A percentile compares a stretch with the other conserved stretches of the same genome.
Evolutionary conservation across 2,797 vertebrate genomes (phyloP).

Genomic region (Clarias platycephalus): DNA sequence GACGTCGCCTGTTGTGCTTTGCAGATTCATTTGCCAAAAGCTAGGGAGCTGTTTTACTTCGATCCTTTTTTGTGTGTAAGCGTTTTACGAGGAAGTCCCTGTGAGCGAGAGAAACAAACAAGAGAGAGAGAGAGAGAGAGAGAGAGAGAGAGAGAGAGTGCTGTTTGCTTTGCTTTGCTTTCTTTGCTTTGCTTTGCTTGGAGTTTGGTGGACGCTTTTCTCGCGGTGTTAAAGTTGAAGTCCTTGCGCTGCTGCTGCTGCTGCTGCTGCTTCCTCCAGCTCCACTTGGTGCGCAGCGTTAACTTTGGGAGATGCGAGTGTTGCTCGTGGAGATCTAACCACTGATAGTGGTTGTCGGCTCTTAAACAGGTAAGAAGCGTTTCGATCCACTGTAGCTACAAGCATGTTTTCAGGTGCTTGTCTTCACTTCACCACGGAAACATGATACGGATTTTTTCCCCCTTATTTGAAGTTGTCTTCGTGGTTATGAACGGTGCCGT

Average conservation of each 20-base stretch:
- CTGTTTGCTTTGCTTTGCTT: constrained; percentile 52
- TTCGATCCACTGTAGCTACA: constrained; percentile 48
- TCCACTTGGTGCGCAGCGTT: constrained; percentile 81
- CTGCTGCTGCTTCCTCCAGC: constrained; percentile 71
- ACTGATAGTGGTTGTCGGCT: constrained; percentile 88
- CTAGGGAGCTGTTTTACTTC: constrained; percentile 64
- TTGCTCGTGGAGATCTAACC: constrained; percentile 91
- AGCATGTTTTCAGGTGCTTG: constrained; percentile 44
- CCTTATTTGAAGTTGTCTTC: constrained; percentile 63
- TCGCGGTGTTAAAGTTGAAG: constrained; percentile 83
- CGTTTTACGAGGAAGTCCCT: constrained; percentile 65
- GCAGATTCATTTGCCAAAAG: constrained; percentile 67
- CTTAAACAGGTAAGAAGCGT: constrained; percentile 90
- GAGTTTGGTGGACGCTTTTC: constrained; percentile 76
- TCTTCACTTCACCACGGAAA: not conserved
- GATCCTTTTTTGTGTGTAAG: constrained; percentile 64
- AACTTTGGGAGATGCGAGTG: constrained; percentile 97
- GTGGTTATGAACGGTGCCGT: constrained; percentile 48
- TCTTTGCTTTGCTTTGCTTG: constrained; percentile 64
- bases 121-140: constrained; percentile 56
- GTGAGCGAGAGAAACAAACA: constrained; percentile 56
- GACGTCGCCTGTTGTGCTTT: constrained; percentile 73
- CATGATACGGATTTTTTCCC: constrained; percentile 46
- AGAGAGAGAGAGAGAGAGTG: constrained; percentile 53
- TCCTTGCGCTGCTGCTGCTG: constrained; percentile 73